Evolutionary conservation across 1,140 invertebrate genomes (phyloP), one percentile per base, ranked within the genome.

Genomic region (Saccostrea glomerata): DNA sequence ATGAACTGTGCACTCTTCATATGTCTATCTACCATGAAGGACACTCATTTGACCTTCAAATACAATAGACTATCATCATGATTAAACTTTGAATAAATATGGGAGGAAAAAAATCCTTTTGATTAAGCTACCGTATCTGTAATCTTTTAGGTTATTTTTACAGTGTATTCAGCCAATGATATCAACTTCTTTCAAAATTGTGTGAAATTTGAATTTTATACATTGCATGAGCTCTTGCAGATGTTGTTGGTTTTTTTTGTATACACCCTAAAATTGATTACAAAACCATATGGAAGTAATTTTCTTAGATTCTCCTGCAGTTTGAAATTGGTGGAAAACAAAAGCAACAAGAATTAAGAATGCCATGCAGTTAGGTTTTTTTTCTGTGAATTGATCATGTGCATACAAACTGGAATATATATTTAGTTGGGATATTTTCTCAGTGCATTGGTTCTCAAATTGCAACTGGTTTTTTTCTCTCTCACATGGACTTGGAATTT

Each of bases 271-370:
- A 6, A 47, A 47, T 47, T 47, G 58, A 20, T 63, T 63, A 77
- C 30, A 77, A 36, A 77, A 77, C 25, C 70, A 77, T 77, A 30
- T 77, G 70, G 70, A 77, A 77, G 25, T 15, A 25, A 77, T 77
- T 77, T 36, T 30, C 25, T 25, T 12, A 12, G 70, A 77, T 77
- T 77, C 11, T 4, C 3, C 25, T 77, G 4, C 23, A 77, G 70
- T 25, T 36, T 77, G 70, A 77, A 77, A 30, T 36, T 40, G 70
- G 0, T 30, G 23, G 0, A 25, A 66, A 66, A 77, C n/a, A n/a
- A 63, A 63, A 63, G 17, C 58, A 63, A 17, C 58, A 20, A n/a
- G 47, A 47, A 47, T 47, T 47, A 47, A 47, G 47, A 36, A 36
- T 36, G n/a, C n/a, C 4, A 60, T 63, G 17, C 5, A n/a, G 58